A percentile compares a stretch with the other conserved stretches of the same genome.
Conservation (phyloP, 2,888 invertebrate genomes). For the Trachelus tabidus region DNA sequence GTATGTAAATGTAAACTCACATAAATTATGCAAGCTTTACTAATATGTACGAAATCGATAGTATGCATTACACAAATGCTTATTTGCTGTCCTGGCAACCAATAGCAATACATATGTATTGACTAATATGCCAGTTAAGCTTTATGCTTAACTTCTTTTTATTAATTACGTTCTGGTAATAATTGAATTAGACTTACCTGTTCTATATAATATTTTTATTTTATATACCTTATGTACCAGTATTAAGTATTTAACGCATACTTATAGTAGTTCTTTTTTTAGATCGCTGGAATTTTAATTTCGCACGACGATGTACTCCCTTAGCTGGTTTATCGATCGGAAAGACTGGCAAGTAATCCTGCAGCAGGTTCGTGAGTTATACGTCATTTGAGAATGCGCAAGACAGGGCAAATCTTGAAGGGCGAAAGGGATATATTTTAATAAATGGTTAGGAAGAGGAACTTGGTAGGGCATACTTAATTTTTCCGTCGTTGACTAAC, state of each 20-base stretch:
- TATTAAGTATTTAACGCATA: neutral
- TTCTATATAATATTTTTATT: neutral
- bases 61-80: no score
- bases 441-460: neutral
- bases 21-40: no score
- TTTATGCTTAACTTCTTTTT: no score
- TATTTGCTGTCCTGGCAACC: no score
- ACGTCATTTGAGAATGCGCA: neutral
- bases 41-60: no score
- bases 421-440: neutral
- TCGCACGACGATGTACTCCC: neutral
- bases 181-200: neutral
- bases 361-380: neutral
- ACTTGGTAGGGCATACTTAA: neutral
- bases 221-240: neutral
- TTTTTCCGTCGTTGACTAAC: neutral
- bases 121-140: no score
- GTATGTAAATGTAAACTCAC: no score
- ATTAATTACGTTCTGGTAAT: neutral
- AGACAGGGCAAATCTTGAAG: neutral
- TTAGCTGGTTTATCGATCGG: neutral
- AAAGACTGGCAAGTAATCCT: neutral
- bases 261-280: neutral
- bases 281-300: neutral
- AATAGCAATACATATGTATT: no score